A percentile compares a stretch with the other conserved stretches of the same genome.
These are phyloP conservation scores for Odontomachus brunneus DNA, from an alignment of 1,140 invertebrate genomes.

Conservation along the genomic window DNA sequence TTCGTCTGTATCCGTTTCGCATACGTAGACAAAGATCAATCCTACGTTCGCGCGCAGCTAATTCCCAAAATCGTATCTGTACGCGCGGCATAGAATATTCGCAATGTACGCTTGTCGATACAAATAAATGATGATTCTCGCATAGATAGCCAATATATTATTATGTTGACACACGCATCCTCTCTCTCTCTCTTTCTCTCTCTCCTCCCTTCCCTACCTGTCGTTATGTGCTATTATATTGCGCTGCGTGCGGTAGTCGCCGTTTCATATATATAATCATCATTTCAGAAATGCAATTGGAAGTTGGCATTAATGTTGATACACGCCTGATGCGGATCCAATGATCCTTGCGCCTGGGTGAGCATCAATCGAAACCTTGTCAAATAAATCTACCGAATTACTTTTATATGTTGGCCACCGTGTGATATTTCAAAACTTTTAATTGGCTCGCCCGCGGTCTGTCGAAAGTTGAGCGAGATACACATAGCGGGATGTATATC, in stretches of 20 bases:
- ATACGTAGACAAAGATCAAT: constrained; percentile 36
- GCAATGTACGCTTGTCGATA: not conserved
- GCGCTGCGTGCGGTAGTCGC: not conserved
- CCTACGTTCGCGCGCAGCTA: not conserved
- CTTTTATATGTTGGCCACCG: not conserved
- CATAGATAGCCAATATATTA: not conserved
- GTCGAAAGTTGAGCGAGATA: not conserved
- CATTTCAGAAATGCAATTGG: constrained; percentile 32
- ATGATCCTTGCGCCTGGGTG: not conserved
- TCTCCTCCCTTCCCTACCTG: not conserved
- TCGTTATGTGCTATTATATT: not conserved
- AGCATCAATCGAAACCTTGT: constrained; percentile 19
- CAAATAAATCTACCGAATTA: constrained; percentile 22
- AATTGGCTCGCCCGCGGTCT: not conserved
- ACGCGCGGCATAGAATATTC: not conserved
- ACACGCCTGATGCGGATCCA: not conserved
- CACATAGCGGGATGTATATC: not conserved
- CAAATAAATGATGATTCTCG: constrained; percentile 37
- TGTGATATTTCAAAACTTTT: constrained; percentile 10
- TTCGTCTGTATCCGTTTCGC: not conserved
- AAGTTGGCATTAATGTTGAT: constrained; percentile 22
- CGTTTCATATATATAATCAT: constrained; percentile 28
- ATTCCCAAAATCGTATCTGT: constrained; percentile 28
- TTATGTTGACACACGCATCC: not conserved
- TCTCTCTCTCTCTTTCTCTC: too few relatives aligned